These are phyloP conservation scores for Drymonia ruficornis DNA, from an alignment of 2,888 invertebrate species.

Conservation along the genomic window DNA sequence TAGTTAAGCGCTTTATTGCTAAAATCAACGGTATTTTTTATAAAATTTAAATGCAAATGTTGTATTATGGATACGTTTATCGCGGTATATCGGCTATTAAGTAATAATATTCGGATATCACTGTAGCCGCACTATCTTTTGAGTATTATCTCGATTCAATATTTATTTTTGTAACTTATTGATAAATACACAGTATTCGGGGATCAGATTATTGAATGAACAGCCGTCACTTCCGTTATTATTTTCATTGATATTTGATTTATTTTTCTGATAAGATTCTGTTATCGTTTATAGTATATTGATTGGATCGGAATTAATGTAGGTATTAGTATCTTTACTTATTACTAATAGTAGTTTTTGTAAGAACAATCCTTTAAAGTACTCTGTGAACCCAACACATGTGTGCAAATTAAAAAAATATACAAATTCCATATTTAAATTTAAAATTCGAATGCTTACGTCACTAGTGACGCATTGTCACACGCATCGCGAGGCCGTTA, in stretches of 20 bases:
- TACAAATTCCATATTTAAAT: not conserved
- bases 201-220: conserved; percentile 10
- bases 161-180: conserved; percentile 36
- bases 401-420: too few relatives aligned
- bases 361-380: too few relatives aligned
- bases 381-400: too few relatives aligned
- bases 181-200: conserved; percentile 6
- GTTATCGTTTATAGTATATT: too few relatives aligned
- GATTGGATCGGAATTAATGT: too few relatives aligned
- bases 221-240: conserved; percentile 2
- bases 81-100: conserved; percentile 47
- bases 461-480: conserved; percentile 1
- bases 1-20: conserved; percentile 62
- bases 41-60: conserved; percentile 57
- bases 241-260: not conserved
- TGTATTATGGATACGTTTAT: conserved; percentile 47
- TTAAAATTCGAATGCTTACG: not conserved
- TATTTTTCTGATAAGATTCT: not conserved
- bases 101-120: conserved; percentile 53
- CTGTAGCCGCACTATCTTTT: conserved; percentile 31
- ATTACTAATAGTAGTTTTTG: too few relatives aligned
- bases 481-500: conserved; percentile 34
- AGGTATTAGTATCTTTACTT: too few relatives aligned
- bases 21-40: conserved; percentile 60
- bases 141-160: conserved; percentile 41